Conservation (phyloP, 2,888 invertebrate genomes). For the Argynnis bischoffii region DNA sequence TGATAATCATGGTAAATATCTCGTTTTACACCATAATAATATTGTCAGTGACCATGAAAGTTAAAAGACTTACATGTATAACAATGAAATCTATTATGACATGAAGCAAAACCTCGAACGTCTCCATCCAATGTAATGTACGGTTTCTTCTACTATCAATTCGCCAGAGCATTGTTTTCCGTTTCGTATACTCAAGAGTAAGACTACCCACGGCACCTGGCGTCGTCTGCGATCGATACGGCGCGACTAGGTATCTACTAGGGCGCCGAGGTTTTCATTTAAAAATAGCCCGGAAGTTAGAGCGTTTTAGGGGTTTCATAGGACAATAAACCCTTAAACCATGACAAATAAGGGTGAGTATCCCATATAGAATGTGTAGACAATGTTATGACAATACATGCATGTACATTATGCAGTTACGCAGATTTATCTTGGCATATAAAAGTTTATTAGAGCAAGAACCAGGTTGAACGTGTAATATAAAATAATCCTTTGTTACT, state of each 20-base stretch:
- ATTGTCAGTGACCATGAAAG: too few species aligned
- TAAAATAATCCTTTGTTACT: too few species aligned
- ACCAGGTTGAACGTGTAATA: neutral
- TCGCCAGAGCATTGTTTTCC: constrained; percentile 8
- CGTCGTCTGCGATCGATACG: constrained; percentile 48
- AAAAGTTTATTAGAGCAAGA: constrained; percentile 13
- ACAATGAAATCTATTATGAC: neutral
- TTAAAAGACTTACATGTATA: too few species aligned
- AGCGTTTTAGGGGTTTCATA: constrained; percentile 8
- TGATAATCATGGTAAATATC: too few species aligned
- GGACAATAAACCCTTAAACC: constrained; percentile 13
- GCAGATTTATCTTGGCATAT: constrained; percentile 14
- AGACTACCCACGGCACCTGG: constrained; percentile 36
- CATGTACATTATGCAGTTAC: constrained; percentile 14
- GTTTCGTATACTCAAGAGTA: neutral
- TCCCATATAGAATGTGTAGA: constrained; percentile 10
- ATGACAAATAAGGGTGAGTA: neutral
- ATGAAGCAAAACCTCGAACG: neutral
- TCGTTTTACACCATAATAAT: too few species aligned
- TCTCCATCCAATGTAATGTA: neutral
- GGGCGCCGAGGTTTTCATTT: constrained; percentile 38
- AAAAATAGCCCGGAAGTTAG: constrained; percentile 41
- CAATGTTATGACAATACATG: constrained; percentile 22
- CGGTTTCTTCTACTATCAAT: neutral
- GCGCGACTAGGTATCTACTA: constrained; percentile 43